Evolutionary conservation across 2,797 vertebrate genomes (phyloP), one percentile per base, ranked within the genome.

Genomic region (Philypnodon macrostomus): DNA sequence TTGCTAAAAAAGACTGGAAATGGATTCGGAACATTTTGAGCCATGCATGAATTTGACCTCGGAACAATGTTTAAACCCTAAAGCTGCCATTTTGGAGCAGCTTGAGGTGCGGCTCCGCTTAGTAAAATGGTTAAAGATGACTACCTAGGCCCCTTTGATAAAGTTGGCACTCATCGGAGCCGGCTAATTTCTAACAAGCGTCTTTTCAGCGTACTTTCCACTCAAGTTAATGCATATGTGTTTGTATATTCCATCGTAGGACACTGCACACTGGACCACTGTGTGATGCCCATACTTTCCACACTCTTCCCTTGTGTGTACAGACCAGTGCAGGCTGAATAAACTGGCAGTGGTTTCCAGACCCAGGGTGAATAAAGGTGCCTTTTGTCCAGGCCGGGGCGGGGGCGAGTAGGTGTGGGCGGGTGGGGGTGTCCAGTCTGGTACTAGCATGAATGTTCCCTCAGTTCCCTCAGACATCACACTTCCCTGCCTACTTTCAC

Each of bases 331-430:
- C 62, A 73, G 77, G 74, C 77, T 81, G 64, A 81, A 77, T 83
- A 86, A 85, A 86, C 70, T 75, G 62, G 46, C 77, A 60, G 67
- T 60, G 66, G 68, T 80, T 85, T 86, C 84, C 83, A 79, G 79
- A 70, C 75, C 38, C 72, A 65, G 60, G 67, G 64, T 74, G 91
- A 91, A 95, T 93, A 97, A 96, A 95, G 94, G 94, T 93, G 93
- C 93, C 81, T 93, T 90, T 96, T 96, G 94, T 97, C 83, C 84
- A 49, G 66, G 47, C 15, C 74, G 19, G 55, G 84, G 71, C 27
- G 84, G 72, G 65, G 63, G 69, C 58, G 61, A 48, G 60, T 58
- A 60, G 86, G 73, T 7, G 58, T 81, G 59, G 10, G 47, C 53
- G 86, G 66, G 79, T 57, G 70, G 84, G 61, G 55, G 56, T 59